Evolutionary conservation across 2,888 invertebrate species (phyloP).

Genomic region (Cheilosia scutellata): DNA sequence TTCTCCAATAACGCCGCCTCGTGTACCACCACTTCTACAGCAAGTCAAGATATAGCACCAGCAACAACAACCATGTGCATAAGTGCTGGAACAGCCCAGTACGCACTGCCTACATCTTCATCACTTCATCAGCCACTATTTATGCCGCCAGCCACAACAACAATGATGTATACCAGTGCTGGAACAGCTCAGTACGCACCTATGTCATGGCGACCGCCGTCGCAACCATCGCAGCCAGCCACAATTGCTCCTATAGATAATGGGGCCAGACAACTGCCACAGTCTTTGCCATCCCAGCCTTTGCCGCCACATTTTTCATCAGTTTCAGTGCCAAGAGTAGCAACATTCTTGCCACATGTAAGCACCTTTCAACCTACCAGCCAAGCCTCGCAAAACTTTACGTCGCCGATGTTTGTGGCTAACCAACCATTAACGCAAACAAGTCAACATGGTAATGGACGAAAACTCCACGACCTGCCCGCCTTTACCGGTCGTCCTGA

Average conservation of each 20-base stretch:
- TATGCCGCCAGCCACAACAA: neutral
- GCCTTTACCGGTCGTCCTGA: too few relatives aligned
- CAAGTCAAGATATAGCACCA: neutral
- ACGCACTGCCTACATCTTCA: neutral
- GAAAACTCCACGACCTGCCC: too few relatives aligned
- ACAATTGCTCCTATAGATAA: neutral
- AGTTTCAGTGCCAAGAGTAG: neutral
- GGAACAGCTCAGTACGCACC: conserved; percentile 1
- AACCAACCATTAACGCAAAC: neutral
- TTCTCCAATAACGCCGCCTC: neutral
- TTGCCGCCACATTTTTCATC: too few relatives aligned
- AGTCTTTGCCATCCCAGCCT: too few relatives aligned
- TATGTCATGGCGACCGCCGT: neutral
- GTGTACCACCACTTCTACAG: neutral
- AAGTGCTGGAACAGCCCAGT: neutral
- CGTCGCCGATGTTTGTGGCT: neutral
- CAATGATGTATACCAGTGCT: neutral
- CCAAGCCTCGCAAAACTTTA: neutral
- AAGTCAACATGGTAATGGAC: too few relatives aligned
- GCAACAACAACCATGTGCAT: neutral
- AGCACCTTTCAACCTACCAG: neutral
- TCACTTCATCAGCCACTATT: neutral
- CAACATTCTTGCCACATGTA: neutral
- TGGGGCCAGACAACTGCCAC: too few relatives aligned
- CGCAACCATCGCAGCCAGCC: neutral